phyloP scores from a whole-genome alignment of 2,113 vertebrate species.

The Otolemur garnettii region DNA sequence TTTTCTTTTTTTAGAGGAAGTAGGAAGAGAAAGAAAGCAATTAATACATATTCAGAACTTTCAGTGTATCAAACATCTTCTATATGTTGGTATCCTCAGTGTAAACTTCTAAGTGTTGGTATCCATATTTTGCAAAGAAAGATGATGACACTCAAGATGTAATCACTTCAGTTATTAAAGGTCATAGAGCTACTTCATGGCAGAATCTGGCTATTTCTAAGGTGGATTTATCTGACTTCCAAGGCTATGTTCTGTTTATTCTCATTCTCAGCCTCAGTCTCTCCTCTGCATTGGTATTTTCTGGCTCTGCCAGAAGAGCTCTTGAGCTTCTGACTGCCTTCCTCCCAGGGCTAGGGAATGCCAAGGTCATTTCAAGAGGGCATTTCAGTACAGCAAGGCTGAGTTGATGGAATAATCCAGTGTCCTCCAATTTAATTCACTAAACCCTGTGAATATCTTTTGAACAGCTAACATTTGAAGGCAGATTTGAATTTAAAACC shows the following conservation, averaged over 20 bases:
- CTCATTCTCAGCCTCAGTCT: not conserved
- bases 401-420: not conserved
- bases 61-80: not conserved
- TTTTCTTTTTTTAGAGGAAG: not conserved
- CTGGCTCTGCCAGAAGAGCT: not conserved
- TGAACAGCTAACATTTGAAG: not conserved
- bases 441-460: not conserved
- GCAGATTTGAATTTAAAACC: not conserved
- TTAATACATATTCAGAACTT: not conserved
- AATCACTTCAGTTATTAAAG: not conserved
- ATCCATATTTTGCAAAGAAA: not conserved
- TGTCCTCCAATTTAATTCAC: not conserved
- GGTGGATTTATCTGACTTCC: not conserved
- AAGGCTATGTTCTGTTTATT: not conserved
- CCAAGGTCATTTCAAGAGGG: not conserved
- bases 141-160: not conserved
- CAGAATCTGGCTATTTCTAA: not conserved
- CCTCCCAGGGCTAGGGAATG: not conserved
- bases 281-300: not conserved
- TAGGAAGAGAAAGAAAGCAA: not conserved
- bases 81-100: not conserved
- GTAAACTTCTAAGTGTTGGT: not conserved
- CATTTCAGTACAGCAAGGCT: not conserved
- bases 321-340: not conserved
- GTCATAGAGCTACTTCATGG: fast-evolving